Conservation (phyloP, 2,888 invertebrate genomes). For the Syritta pipiens region DNA sequence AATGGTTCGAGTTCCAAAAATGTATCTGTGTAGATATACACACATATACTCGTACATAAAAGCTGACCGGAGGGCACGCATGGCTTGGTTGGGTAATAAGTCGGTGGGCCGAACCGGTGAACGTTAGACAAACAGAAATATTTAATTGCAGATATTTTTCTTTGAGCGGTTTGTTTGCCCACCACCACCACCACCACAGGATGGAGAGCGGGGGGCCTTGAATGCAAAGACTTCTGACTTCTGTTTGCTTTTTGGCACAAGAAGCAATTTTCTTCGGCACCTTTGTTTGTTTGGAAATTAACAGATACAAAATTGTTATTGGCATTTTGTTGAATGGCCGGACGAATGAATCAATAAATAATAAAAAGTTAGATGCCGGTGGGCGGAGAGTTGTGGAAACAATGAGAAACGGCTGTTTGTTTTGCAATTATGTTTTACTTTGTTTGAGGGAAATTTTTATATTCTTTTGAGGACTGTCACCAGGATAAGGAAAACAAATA, state of each 20-base stretch:
- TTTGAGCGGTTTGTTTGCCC: conserved; percentile 32
- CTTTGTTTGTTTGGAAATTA: conserved; percentile 57
- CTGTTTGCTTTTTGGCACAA: conserved; percentile 29
- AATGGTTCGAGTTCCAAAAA: conserved; percentile 43
- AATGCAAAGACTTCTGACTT: conserved; percentile 22
- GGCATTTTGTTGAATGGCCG: conserved; percentile 18
- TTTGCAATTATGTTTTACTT: conserved; percentile 44
- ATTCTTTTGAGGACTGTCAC: too few species aligned
- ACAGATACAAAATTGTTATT: conserved; percentile 40
- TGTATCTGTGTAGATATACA: not conserved
- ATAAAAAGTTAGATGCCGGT: not conserved
- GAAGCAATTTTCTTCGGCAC: conserved; percentile 48
- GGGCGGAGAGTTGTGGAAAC: conserved; percentile 31
- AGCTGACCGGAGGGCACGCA: conserved; percentile 60
- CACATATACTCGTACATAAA: not conserved
- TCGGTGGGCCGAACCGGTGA: conserved; percentile 39
- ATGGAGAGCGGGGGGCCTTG: too few species aligned
- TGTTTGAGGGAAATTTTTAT: not conserved
- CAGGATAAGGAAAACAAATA: too few species aligned
- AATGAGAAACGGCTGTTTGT: conserved; percentile 42
- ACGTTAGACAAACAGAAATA: conserved; percentile 43
- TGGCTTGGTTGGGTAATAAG: conserved; percentile 18
- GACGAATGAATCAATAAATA: conserved; percentile 35
- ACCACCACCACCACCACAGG: not conserved
- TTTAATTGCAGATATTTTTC: conserved; percentile 54